Evolutionary conservation across 2,113 vertebrate genomes (phyloP).

Genomic region (Nyctibius bracteatus): DNA sequence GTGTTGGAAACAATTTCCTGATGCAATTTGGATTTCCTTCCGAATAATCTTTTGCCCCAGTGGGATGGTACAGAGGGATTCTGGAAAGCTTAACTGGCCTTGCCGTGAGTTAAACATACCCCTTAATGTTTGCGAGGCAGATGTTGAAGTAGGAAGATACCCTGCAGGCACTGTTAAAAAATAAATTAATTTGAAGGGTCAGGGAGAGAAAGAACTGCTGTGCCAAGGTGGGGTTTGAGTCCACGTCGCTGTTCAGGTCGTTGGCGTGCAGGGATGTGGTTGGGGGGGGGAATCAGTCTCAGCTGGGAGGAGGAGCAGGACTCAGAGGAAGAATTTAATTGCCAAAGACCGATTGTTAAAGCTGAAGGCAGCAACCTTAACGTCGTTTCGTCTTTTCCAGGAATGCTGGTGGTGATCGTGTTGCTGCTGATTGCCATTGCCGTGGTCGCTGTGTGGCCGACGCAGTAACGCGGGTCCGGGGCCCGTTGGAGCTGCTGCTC

Average conservation of each 20-base stretch:
- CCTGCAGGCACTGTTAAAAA: background rate
- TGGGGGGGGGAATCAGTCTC: background rate
- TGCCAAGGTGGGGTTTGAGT: accelerated
- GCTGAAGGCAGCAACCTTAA: background rate
- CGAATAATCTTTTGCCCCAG: background rate
- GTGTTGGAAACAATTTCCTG: conserved; percentile 20
- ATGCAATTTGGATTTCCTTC: conserved; percentile 13
- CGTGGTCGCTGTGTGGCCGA: conserved; percentile 63
- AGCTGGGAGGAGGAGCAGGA: background rate
- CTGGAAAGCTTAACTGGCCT: background rate
- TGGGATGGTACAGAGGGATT: background rate
- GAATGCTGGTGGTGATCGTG: conserved; percentile 71
- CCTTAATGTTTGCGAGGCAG: background rate
- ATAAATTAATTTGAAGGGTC: background rate
- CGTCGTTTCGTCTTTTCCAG: background rate
- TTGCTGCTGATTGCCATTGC: conserved; percentile 69
- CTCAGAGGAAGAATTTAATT: background rate
- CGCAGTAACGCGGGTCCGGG: accelerated
- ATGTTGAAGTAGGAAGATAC: background rate
- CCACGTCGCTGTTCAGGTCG: accelerated
- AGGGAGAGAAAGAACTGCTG: background rate
- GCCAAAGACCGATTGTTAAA: accelerated
- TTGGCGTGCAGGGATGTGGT: accelerated
- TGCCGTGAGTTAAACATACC: background rate
- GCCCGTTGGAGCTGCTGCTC: background rate